phyloP scores from a whole-genome alignment of 1,140 invertebrate genomes.

The Diachasma alloeum region DNA sequence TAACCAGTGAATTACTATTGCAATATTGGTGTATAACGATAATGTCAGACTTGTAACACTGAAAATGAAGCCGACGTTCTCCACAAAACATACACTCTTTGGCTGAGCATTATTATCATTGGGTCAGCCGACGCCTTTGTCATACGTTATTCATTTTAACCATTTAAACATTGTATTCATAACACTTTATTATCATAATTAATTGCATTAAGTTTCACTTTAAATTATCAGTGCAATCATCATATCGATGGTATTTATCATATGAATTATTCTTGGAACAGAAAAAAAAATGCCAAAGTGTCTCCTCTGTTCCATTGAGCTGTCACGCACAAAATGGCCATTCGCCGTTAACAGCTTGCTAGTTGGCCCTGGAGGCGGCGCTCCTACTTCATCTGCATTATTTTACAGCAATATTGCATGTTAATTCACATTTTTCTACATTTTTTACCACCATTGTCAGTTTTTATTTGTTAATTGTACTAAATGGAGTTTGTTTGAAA shows the following conservation, averaged over 20 bases:
- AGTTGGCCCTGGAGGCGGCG: conserved; percentile 51
- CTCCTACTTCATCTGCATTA: conserved; percentile 25
- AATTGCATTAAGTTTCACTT: neutral
- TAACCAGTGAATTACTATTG: neutral
- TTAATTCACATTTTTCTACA: neutral
- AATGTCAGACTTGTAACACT: neutral
- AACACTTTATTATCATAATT: neutral
- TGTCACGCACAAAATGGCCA: conserved; percentile 67
- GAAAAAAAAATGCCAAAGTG: conserved; percentile 23
- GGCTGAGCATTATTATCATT: neutral
- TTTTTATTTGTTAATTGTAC: neutral
- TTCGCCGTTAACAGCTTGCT: conserved; percentile 62
- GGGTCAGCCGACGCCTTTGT: conserved; percentile 10
- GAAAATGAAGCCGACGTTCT: neutral
- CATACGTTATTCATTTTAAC: neutral
- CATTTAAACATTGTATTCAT: neutral
- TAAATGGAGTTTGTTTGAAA: neutral
- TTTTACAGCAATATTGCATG: conserved; percentile 13
- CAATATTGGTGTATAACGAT: neutral
- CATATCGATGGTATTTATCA: neutral
- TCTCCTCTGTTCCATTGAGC: conserved; percentile 44
- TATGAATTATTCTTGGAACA: neutral
- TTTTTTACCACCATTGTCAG: neutral
- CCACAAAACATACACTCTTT: neutral
- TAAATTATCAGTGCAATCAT: neutral